Evolutionary conservation across 2,113 vertebrate genomes (phyloP), one percentile per base, ranked within the genome.

Genomic region (Mionectes macconnelli): DNA sequence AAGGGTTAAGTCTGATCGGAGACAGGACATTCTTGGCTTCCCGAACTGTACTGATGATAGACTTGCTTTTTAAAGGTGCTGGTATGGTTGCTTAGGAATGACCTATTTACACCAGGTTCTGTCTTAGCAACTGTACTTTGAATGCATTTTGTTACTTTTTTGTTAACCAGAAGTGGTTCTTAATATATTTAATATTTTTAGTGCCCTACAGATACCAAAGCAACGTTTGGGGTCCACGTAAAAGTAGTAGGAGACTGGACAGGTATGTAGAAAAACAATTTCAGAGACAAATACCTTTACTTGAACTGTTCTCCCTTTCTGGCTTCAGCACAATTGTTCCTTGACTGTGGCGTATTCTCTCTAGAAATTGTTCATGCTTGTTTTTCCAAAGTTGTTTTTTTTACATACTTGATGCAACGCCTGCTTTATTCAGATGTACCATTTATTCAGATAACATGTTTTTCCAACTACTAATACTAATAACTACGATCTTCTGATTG

Each of bases 191-290:
- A 93, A 97, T 96, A 98, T 97, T 98, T 97, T 90, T 97, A 99
- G 99, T 99, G 99, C 96, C 99, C 99, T 92, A 99, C 99, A 92
- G 98, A 98, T 97, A 99, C 98, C 91, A 99, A 98, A 97, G 97
- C 98, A 97, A 99, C 98, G 67, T 99, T 99, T 98, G 99, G 99
- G 52, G 98, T 99, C 93, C 99, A 99, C 97, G 97, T 99, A 90
- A 98, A 99, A 96, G 98, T 99, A 72, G 98, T 99, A 87, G 99
- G 99, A 98, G 99, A 99, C 97, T 99, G 99, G 99, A 99, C 99
- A 97, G 98, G 99, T 99, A 98, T 96, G 98, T 98, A 89, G 94
- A 94, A 79, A 89, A 35, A 40, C 15, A 74, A 92, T 95, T 95
- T 93, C 74, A 68, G 79, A 91, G 69, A 67, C 30, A 75, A 90